These are phyloP conservation scores for Diarsia brunnea DNA, from an alignment of 2,888 invertebrate genomes.

Conservation along the genomic window DNA sequence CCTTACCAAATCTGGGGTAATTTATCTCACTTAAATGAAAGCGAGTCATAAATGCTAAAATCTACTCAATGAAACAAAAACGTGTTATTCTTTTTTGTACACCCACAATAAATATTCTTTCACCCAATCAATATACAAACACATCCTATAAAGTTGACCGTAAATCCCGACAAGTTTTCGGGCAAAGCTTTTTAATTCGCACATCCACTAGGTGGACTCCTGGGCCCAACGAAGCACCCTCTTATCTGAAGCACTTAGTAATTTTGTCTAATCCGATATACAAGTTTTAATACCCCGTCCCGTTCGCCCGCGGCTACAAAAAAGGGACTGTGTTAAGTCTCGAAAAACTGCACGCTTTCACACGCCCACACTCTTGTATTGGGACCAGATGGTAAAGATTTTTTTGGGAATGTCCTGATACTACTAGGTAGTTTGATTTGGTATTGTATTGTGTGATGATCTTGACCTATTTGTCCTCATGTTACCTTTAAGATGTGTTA, in stretches of 20 bases:
- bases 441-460: too few species aligned
- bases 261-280: slow-evolving; percentile 89
- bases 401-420: slow-evolving; percentile 21
- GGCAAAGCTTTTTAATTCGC: slow-evolving; percentile 66
- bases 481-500: too few species aligned
- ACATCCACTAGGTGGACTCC: slow-evolving; percentile 48
- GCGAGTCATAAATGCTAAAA: not conserved
- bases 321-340: slow-evolving; percentile 87
- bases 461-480: too few species aligned
- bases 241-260: slow-evolving; percentile 88
- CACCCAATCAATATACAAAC: slow-evolving; percentile 18
- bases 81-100: not conserved
- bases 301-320: slow-evolving; percentile 85
- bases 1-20: not conserved
- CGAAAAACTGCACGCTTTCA: slow-evolving; percentile 87
- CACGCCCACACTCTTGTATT: slow-evolving; percentile 78
- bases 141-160: slow-evolving; percentile 32
- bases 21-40: not conserved
- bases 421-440: not conserved
- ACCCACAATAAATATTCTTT: not conserved
- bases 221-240: slow-evolving; percentile 69
- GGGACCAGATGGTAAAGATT: slow-evolving; percentile 16
- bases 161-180: slow-evolving; percentile 49
- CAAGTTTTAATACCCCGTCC: slow-evolving; percentile 88
- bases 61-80: not conserved